Evolutionary conservation across 2,113 vertebrate genomes (phyloP), one percentile per base, ranked within the genome.

Genomic region (Casuarius casuarius): DNA sequence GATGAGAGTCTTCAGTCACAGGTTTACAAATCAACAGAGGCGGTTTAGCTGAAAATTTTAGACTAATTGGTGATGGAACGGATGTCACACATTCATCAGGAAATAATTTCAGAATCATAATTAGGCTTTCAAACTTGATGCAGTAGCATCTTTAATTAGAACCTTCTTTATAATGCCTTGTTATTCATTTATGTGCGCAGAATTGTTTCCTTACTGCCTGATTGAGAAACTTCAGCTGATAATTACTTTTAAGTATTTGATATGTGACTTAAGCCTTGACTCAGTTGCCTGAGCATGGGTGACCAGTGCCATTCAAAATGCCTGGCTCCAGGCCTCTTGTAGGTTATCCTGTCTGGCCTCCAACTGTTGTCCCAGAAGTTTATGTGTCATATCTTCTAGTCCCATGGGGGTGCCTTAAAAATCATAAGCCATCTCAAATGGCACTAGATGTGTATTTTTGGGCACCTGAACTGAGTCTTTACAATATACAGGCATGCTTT

Each of bases 51-150:
- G 65, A 84, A 87, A 73, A 65, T 87, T 92, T 93, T 78, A 1
- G 3, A 73, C 40, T 95, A 92, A 95, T 70, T 87, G 3, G 44
- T 46, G 51, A 49, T 70, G 76, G 54, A 82, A 92, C 91, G 66
- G 71, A 89, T 76, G 51, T 51, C 35, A 85, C 20, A 75, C 15
- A 48, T 95, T 81, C 93, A 92, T 72, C 89, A 92, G 84, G 89
- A 96, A 95, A 94, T 92, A 92, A 96, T 94, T 95, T 94, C 89
- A 92, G 61, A 68, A 23, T 82, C 44, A 58, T 89, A 87, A 96
- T 96, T 91, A 95, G 78, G 70, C 78, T 90, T 96, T 76, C 78
- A 88, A 94, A 95, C 84, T 83, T 90, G 54, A 90, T 91, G 78
- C 84, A 54, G 85, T 80, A 90, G 9, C 54, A 67, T 95, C 78